Conservation (phyloP, 2,797 vertebrate species). For the Dromococcyx pavoninus region DNA sequence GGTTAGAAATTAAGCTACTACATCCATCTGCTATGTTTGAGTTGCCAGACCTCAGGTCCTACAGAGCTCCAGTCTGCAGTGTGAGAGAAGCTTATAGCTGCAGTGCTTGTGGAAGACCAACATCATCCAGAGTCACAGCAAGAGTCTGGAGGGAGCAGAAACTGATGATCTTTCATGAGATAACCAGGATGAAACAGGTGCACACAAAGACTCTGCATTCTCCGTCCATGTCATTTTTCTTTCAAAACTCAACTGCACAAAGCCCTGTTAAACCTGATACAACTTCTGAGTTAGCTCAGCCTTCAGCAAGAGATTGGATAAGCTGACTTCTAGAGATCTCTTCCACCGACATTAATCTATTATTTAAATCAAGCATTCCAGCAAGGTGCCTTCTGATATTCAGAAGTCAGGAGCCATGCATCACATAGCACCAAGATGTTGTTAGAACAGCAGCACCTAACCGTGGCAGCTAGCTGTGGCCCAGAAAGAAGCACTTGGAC, state of each 20-base stretch:
- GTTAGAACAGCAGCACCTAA: background rate
- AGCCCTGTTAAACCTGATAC: rapidly evolving
- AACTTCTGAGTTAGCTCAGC: background rate
- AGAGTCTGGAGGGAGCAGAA: background rate
- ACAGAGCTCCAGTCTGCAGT: background rate
- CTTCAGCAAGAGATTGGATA: background rate
- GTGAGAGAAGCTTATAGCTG: rapidly evolving
- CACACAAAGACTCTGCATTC: background rate
- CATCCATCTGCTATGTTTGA: background rate
- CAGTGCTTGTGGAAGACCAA: background rate
- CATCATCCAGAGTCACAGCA: background rate
- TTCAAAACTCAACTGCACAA: background rate
- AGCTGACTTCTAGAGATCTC: background rate
- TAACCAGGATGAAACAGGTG: background rate
- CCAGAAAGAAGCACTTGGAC: background rate
- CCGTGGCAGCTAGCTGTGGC: background rate
- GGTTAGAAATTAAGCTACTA: background rate
- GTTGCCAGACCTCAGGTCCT: background rate
- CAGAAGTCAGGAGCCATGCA: background rate
- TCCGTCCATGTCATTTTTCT: rapidly evolving
- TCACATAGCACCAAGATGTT: background rate
- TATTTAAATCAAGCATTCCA: background rate
- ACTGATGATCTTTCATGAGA: background rate
- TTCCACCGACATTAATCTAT: background rate
- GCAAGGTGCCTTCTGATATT: background rate